Conservation (phyloP, 2,797 vertebrate species). For the Trematomus bernacchii region DNA sequence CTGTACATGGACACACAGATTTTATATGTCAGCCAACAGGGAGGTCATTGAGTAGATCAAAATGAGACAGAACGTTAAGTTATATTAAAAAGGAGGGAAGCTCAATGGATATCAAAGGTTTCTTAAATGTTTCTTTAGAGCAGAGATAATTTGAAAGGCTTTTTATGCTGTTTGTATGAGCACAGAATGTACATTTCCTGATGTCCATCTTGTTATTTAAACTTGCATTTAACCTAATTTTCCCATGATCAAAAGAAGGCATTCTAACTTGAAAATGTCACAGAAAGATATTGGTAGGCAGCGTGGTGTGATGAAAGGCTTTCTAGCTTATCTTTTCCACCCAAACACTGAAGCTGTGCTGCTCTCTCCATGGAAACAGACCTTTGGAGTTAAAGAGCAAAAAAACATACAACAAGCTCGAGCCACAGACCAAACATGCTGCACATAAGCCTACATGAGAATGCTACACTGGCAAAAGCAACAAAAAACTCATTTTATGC, state of each 20-base stretch:
- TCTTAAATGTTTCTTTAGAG: neutral
- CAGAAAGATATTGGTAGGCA: neutral
- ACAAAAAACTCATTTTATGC: neutral
- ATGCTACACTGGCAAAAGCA: neutral
- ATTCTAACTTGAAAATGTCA: slow-evolving; percentile 24
- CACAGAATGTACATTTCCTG: neutral
- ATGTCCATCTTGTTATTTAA: neutral
- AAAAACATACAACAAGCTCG: neutral
- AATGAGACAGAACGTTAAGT: neutral
- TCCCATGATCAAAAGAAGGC: neutral
- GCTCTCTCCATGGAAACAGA: slow-evolving; percentile 20
- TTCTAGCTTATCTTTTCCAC: slow-evolving; percentile 21
- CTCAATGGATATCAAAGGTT: neutral
- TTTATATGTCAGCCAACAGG: neutral
- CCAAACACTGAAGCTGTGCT: slow-evolving; percentile 10
- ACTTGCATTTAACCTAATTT: neutral
- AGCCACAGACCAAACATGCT: neutral
- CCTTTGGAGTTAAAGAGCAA: slow-evolving; percentile 17
- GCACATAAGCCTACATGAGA: neutral
- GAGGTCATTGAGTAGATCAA: slow-evolving; percentile 16
- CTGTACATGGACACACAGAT: slow-evolving; percentile 28
- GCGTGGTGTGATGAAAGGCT: slow-evolving; percentile 24
- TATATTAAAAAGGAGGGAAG: neutral
- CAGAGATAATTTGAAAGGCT: neutral
- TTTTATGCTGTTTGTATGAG: neutral